Evolutionary conservation across 2,888 invertebrate genomes (phyloP), one percentile per base, ranked within the genome.

Genomic region (Synanthedon formicaeformis): DNA sequence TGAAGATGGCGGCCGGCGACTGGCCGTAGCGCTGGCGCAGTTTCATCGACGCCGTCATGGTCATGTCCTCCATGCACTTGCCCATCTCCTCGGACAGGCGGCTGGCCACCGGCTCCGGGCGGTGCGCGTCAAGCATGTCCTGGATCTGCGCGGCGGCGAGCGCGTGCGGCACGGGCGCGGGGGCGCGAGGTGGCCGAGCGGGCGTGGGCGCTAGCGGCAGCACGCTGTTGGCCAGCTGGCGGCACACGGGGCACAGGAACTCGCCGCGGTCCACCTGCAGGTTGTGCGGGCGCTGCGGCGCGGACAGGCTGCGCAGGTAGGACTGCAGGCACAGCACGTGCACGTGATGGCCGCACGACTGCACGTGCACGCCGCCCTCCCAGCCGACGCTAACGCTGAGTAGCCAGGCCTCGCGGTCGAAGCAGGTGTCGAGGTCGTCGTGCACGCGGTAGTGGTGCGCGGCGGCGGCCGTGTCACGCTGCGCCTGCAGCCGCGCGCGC

Each of bases 291-390:
- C 94, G 89, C 73, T 94, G 93, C 60, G 93, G 93, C 57, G 92
- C 92, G 64, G 92, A 90, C 57, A 98, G 89, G 40, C 97, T 94
- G 66, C 93, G 91, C 65, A 97, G 89, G 87, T 99, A 99, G 0
- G 96, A 92, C 73, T 94, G 93, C 68, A 97, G 92, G 79, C 99
- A 99, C 73, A 95, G 94, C 66, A 98, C 90, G 86, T 99, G 99
- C 55, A 99, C 90, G 81, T 97, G 96, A 85, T 99, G 99, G 0
- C 99, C 98, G 87, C 99, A 99, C 1, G 98, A 96, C 80, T 95
- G 95, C 52, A 96, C 95, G 79, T 96, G 94, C 52, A 98, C 95
- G 53, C 98, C 98, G 58, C 96, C 95, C 78, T 95, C 95, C 92
- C 94, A 95, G 3, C 95, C 95, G 65, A 93, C 90, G 73, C 93